Evolutionary conservation across 2,888 invertebrate species (phyloP), one percentile per base, ranked within the genome.

Genomic region (Dasysyrphus tricinctus): DNA sequence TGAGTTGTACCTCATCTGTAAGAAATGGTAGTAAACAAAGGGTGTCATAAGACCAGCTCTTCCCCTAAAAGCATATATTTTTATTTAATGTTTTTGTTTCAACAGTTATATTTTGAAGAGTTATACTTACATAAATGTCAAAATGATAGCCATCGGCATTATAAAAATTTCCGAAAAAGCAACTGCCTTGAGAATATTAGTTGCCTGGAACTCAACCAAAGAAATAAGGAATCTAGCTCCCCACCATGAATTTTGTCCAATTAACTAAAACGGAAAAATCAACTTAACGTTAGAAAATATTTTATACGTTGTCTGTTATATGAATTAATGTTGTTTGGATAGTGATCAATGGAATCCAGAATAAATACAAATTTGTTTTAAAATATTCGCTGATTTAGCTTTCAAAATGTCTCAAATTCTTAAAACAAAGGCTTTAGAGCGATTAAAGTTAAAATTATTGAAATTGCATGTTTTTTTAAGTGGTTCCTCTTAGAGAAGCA

Each of bases 1-100:
- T 7, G 99, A 99, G 84, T 96, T 94, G 93, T 99, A 98, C 85
- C 99, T 96, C 92, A 98, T 95, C 83, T 96, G 95, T 90, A 99
- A 94, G 93, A 99, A 99, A 92, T 99, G 97, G 93, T 98, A 99
- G 94, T 99, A 99, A 90, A 98, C 95, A 93, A 99, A 97, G 57
- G 99, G 98, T 14, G 98, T 97, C 90, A 99, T 93, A 80, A 99
- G 93, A 37, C 97, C 97, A 90, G 97, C 97, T 93, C 96, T 95
- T 37, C 98, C 98, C 93, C 98, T 99, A 85, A 94, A 93, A 86
- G 88, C 70, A 76, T 44, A 81, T 37, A 39, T 56, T 61, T 47
- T 54, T 51, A 67, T 34, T 16, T 37, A n/a, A 7, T 16, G 11
- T 51, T 69, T 6, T 8, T 51, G 2, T 39, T 37, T 16, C 0